These are phyloP conservation scores for Cabera pusaria DNA, from an alignment of 2,888 invertebrate species.

Conservation along the genomic window DNA sequence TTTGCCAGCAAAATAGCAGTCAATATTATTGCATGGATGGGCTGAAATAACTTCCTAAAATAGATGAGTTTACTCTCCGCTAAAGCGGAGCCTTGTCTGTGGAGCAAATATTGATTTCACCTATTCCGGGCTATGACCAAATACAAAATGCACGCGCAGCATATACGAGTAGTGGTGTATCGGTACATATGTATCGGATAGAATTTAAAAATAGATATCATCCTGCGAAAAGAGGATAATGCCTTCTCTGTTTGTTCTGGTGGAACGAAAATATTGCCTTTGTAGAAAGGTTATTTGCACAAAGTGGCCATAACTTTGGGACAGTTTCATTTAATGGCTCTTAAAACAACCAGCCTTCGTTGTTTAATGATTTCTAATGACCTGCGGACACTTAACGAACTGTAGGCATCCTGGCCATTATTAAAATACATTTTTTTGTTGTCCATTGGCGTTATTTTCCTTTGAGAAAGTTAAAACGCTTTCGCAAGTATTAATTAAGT, in stretches of 20 bases:
- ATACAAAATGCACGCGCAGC: constrained; percentile 18
- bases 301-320: constrained; percentile 50
- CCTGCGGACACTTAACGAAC: constrained; percentile 15
- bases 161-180: no score
- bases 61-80: constrained; percentile 19
- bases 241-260: constrained; percentile 27
- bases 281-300: constrained; percentile 44
- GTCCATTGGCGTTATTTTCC: background rate
- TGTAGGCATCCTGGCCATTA: constrained; percentile 1
- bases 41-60: constrained; percentile 28
- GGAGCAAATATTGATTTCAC: constrained; percentile 28
- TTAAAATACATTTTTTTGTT: constrained; percentile 2
- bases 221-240: constrained; percentile 16
- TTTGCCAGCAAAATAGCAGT: constrained; percentile 12
- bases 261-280: constrained; percentile 37
- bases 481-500: no score
- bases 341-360: constrained; percentile 44
- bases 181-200: constrained; percentile 5
- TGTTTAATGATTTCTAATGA: constrained; percentile 50
- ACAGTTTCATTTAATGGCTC: constrained; percentile 52
- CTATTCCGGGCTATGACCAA: constrained; percentile 19
- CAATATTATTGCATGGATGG: constrained; percentile 18
- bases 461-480: background rate
- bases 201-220: constrained; percentile 13
- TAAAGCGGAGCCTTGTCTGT: constrained; percentile 20